Conservation (phyloP, 2,797 vertebrate genomes). For the Fringilla coelebs region DNA sequence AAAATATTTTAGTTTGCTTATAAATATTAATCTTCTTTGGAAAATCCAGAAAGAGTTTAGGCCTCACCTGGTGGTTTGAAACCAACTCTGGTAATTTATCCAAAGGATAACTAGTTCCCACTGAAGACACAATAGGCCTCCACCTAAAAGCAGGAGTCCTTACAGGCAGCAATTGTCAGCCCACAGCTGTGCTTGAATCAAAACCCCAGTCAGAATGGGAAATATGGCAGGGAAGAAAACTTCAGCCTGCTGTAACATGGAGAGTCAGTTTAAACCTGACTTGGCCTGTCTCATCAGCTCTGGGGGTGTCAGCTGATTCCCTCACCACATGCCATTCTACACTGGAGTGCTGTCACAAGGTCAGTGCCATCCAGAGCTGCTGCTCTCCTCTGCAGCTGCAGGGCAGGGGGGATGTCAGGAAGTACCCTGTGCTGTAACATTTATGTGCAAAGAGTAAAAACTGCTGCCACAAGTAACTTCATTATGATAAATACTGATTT, state of each 20-base stretch:
- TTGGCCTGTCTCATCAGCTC: neutral
- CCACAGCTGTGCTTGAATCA: neutral
- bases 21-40: neutral
- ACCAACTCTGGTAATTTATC: neutral
- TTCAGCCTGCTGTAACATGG: neutral
- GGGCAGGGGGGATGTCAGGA: neutral
- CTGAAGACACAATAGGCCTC: neutral
- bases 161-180: neutral
- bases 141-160: neutral
- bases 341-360: neutral
- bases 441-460: accelerated
- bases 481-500: neutral
- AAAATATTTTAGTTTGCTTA: neutral
- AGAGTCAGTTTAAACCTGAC: neutral
- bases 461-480: neutral
- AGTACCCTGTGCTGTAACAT: neutral
- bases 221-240: neutral
- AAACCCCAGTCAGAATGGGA: neutral
- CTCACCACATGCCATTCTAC: neutral
- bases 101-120: neutral
- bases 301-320: neutral
- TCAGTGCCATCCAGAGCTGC: neutral
- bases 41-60: neutral
- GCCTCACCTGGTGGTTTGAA: neutral
- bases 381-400: neutral